These are phyloP conservation scores for Rhopalosiphum padi DNA, from an alignment of 1,140 invertebrate genomes.

Conservation along the genomic window DNA sequence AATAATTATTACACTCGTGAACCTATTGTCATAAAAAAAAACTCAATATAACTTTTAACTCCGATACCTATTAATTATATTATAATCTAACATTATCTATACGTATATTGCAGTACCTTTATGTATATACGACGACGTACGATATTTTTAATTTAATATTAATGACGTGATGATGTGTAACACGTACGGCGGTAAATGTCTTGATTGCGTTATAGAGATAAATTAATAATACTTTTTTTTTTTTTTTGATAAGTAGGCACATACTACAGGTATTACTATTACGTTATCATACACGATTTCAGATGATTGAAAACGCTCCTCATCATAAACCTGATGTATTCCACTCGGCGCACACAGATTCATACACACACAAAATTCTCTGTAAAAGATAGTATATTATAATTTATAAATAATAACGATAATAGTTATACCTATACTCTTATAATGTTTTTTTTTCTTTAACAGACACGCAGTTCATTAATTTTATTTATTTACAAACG, in stretches of 20 bases:
- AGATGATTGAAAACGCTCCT: background rate
- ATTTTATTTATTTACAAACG: background rate
- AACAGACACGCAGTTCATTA: background rate
- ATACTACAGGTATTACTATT: background rate
- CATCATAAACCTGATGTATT: background rate
- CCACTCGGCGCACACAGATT: background rate
- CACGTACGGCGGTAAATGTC: background rate
- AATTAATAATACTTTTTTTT: constrained; percentile 5
- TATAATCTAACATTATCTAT: constrained; percentile 7
- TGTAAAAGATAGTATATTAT: background rate
- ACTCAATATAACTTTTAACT: constrained; percentile 14
- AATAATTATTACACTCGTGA: constrained; percentile 28
- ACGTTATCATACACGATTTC: constrained; percentile 1
- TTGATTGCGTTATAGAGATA: constrained; percentile 11
- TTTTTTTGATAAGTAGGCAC: constrained; percentile 1
- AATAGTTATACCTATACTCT: background rate
- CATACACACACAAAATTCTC: background rate
- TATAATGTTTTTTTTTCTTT: background rate
- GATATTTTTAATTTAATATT: constrained; percentile 20
- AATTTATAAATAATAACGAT: constrained; percentile 9
- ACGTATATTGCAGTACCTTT: background rate
- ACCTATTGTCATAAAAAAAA: constrained; percentile 21
- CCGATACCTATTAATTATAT: constrained; percentile 5
- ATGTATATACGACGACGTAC: background rate
- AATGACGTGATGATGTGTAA: constrained; percentile 15